These are phyloP conservation scores for Disparrhopalites patrizii DNA, from an alignment of 2,888 invertebrate species.

Conservation along the genomic window DNA sequence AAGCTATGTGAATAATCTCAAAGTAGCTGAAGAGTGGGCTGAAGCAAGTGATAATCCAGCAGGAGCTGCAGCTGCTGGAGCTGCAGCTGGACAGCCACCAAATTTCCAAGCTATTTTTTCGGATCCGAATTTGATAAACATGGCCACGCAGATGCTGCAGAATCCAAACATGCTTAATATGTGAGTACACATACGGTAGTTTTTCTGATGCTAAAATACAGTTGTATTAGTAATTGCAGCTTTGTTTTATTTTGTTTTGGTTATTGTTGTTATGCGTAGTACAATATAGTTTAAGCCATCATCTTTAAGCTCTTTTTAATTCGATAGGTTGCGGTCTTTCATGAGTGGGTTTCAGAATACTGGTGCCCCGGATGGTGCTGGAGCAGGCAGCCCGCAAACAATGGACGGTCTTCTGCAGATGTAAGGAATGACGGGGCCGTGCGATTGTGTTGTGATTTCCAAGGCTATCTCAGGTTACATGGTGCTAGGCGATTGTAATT, in stretches of 20 bases:
- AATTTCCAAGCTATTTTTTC: constrained; percentile 60
- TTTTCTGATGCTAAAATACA: neutral
- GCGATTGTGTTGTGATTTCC: no score
- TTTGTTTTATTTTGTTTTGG: no score
- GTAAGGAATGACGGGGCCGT: constrained; percentile 35
- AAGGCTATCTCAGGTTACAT: no score
- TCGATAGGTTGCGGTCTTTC: constrained; percentile 42
- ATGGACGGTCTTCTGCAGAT: constrained; percentile 44
- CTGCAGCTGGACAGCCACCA: constrained; percentile 50
- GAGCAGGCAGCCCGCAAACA: constrained; percentile 16
- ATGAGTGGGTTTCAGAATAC: constrained; percentile 40
- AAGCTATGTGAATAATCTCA: constrained; percentile 80
- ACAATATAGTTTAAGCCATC: no score
- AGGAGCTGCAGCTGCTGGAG: constrained; percentile 23
- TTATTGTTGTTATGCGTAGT: neutral
- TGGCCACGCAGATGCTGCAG: constrained; percentile 79
- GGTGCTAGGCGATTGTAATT: neutral
- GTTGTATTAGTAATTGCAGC: neutral
- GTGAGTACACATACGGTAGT: constrained; percentile 50
- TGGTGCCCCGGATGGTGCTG: constrained; percentile 19
- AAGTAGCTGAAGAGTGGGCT: constrained; percentile 69
- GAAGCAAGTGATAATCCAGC: constrained; percentile 43
- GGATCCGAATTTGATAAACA: constrained; percentile 76
- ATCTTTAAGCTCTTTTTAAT: no score
- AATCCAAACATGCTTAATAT: constrained; percentile 79